Evolutionary conservation across 2,888 invertebrate genomes (phyloP).

Genomic region (Drosophila sordidula): DNA sequence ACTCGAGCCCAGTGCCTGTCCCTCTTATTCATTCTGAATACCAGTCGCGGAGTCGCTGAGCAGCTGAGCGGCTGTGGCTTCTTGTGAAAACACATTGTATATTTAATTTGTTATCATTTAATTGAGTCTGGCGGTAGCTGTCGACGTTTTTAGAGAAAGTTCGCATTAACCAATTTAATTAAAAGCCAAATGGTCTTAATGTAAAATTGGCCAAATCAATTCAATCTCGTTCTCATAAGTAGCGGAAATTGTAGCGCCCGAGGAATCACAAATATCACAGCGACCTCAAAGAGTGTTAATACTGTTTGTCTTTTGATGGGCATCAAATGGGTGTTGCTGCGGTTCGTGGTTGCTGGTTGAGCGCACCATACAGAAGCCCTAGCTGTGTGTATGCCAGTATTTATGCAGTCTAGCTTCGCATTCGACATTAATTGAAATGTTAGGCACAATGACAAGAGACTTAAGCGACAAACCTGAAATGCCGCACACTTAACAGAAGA

Average conservation of each 20-base stretch:
- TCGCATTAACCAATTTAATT: slow-evolving; percentile 55
- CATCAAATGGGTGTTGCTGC: slow-evolving; percentile 9
- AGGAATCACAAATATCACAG: slow-evolving; percentile 7
- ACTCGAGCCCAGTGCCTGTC: slow-evolving; percentile 12
- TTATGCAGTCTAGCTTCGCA: neutral
- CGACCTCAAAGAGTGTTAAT: slow-evolving; percentile 5
- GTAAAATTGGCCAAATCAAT: slow-evolving; percentile 56
- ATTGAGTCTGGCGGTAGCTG: slow-evolving; percentile 72
- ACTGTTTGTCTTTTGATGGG: slow-evolving; percentile 5
- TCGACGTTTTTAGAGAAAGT: slow-evolving; percentile 63
- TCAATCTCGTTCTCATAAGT: slow-evolving; percentile 40
- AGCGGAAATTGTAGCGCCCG: slow-evolving; percentile 47
- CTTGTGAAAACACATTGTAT: slow-evolving; percentile 36
- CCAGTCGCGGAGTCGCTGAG: slow-evolving; percentile 5
- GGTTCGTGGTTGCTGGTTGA: slow-evolving; percentile 1
- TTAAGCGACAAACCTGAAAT: slow-evolving; percentile 57
- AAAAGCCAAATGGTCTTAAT: slow-evolving; percentile 40
- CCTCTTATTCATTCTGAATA: slow-evolving; percentile 26
- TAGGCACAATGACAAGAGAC: slow-evolving; percentile 55
- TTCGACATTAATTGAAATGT: slow-evolving; percentile 68
- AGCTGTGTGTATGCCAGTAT: slow-evolving; percentile 8
- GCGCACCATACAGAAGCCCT: slow-evolving; percentile 51
- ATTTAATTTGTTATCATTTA: slow-evolving; percentile 74
- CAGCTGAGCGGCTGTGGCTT: slow-evolving; percentile 21
- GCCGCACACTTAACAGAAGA: slow-evolving; percentile 24